These are phyloP conservation scores for Philonicus albiceps DNA, from an alignment of 2,888 invertebrate species.

Conservation along the genomic window DNA sequence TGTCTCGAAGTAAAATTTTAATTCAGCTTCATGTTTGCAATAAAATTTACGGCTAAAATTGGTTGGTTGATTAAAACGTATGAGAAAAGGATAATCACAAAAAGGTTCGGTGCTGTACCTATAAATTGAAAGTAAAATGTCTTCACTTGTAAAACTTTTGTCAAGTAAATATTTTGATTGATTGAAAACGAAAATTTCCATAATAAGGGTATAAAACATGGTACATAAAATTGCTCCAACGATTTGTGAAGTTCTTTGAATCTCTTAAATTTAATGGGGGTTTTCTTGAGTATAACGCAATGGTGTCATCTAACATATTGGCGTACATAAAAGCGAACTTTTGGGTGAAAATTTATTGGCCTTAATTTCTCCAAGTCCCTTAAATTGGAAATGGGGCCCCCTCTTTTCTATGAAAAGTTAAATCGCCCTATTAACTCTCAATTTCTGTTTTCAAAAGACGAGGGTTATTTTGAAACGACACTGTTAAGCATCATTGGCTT, in stretches of 20 bases:
- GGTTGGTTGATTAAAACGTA: background rate
- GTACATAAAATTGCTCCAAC: background rate
- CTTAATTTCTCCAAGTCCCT: background rate
- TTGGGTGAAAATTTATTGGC: background rate
- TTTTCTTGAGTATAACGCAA: background rate
- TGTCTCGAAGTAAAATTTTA: background rate
- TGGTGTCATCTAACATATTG: constrained; percentile 11
- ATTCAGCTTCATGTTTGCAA: background rate
- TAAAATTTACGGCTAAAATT: background rate
- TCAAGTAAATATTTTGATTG: background rate
- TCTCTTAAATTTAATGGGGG: background rate
- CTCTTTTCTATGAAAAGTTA: background rate
- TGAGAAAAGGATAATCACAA: background rate
- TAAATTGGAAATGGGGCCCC: background rate
- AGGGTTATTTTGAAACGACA: background rate
- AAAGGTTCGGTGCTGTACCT: background rate
- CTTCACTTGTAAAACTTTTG: background rate
- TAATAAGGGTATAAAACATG: background rate
- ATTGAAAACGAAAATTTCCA: background rate
- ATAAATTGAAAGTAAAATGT: background rate
- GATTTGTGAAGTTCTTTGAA: background rate
- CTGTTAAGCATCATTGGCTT: background rate
- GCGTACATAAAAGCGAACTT: background rate
- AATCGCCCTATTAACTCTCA: constrained; percentile 9
- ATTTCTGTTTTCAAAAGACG: background rate